phyloP scores from a whole-genome alignment of 1,140 invertebrate species.

The Sitodiplosis mosellana region DNA sequence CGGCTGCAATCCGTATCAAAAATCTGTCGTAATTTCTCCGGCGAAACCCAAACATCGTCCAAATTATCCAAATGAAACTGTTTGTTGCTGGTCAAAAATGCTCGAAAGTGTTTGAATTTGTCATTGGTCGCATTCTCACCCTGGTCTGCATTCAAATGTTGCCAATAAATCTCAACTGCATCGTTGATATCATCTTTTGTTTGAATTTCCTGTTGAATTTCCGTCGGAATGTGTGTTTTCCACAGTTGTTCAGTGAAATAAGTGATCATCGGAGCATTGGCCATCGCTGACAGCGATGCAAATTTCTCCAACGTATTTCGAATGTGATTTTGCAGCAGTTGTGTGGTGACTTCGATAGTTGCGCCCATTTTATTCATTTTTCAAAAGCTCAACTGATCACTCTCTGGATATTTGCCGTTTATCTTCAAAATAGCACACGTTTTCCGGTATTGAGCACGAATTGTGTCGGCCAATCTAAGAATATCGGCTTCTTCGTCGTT shows the following conservation, averaged over 20 bases:
- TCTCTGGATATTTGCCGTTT: conserved; percentile 21
- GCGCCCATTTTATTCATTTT: conserved; percentile 10
- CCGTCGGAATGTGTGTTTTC: conserved; percentile 33
- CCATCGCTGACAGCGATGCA: conserved; percentile 34
- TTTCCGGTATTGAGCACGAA: conserved; percentile 45
- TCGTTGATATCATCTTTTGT: conserved; percentile 17
- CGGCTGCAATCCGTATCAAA: conserved; percentile 13
- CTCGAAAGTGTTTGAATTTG: conserved; percentile 6
- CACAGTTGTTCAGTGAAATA: conserved; percentile 57
- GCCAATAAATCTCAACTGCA: conserved; percentile 26
- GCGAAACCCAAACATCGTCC: conserved; percentile 23
- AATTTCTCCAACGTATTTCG: conserved; percentile 35
- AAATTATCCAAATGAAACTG: conserved; percentile 23
- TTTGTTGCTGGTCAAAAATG: conserved; percentile 17
- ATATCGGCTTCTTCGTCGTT: conserved; percentile 46
- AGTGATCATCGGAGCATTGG: conserved; percentile 63
- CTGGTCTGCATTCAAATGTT: conserved; percentile 1
- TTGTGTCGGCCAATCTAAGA: conserved; percentile 33
- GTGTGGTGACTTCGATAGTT: background rate
- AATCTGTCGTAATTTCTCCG: conserved; percentile 10
- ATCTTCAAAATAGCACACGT: conserved; percentile 46
- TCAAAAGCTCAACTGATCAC: conserved; percentile 30
- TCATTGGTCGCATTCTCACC: background rate
- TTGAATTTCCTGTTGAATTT: conserved; percentile 33
- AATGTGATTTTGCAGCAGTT: conserved; percentile 23